Conservation (phyloP, 1,140 invertebrate genomes). For the Riptortus pedestris region DNA sequence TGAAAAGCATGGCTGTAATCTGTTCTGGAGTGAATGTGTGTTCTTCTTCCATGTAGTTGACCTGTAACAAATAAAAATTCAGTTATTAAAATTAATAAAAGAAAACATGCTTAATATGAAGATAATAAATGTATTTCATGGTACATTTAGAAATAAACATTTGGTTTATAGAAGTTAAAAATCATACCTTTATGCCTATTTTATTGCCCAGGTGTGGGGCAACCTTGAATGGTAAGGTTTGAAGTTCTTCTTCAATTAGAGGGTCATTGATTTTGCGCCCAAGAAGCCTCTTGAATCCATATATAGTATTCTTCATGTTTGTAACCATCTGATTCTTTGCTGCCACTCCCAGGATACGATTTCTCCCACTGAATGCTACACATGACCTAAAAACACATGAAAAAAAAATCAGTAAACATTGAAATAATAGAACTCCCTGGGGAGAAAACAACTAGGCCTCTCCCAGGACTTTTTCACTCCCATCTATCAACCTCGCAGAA, state of each 20-base stretch:
- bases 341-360: constrained; percentile 84
- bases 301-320: constrained; percentile 94
- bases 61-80: constrained; percentile 42
- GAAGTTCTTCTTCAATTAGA: constrained; percentile 66
- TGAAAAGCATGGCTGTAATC: constrained; percentile 91
- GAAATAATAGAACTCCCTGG: constrained; percentile 3
- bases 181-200: constrained; percentile 67
- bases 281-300: constrained; percentile 84
- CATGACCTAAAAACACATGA: constrained; percentile 71
- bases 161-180: too few relatives aligned
- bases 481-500: not conserved
- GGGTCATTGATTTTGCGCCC: constrained; percentile 81
- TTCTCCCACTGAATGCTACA: constrained; percentile 87
- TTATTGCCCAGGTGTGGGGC: constrained; percentile 56
- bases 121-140: too few relatives aligned
- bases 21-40: constrained; percentile 87
- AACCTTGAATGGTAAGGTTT: constrained; percentile 63
- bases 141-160: too few relatives aligned
- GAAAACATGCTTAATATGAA: constrained; percentile 24
- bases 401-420: not conserved
- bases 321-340: constrained; percentile 95
- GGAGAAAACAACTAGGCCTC: not conserved
- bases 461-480: too few relatives aligned
- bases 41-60: constrained; percentile 77
- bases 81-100: not conserved